Conservation (phyloP, 2,113 vertebrate species). For the Pithys albifrons region DNA sequence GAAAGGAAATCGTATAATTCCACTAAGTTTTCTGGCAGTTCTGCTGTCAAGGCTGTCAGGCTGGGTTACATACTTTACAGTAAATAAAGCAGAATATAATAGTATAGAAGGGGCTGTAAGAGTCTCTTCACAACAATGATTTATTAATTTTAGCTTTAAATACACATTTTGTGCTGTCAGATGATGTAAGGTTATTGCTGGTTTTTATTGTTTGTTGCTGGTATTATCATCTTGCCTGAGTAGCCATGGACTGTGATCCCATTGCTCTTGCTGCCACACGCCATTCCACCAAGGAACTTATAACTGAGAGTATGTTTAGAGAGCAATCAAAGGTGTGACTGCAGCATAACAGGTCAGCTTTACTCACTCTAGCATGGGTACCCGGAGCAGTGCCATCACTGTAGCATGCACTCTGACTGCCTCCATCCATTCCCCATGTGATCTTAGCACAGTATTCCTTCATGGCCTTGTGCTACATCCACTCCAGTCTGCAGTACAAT, state of each 20-base stretch:
- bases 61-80: not conserved
- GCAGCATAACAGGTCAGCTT: not conserved
- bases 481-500: fast-evolving
- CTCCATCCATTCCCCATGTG: not conserved
- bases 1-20: conserved; percentile 5
- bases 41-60: conserved; percentile 40
- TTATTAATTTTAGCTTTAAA: conserved; percentile 33
- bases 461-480: not conserved
- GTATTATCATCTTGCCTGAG: not conserved
- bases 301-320: not conserved
- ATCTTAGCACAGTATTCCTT: not conserved
- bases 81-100: conserved; percentile 28
- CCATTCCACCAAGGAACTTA: not conserved
- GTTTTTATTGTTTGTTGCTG: not conserved
- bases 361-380: fast-evolving
- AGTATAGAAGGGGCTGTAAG: not conserved
- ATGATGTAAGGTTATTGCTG: not conserved
- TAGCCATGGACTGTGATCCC: not conserved
- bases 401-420: fast-evolving
- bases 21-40: conserved; percentile 38
- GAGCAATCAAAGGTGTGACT: fast-evolving
- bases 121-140: not conserved
- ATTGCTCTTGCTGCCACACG: not conserved
- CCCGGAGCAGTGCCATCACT: not conserved
- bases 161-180: conserved; percentile 6